A percentile compares a stretch with the other conserved stretches of the same genome.
phyloP scores from a whole-genome alignment of 2,113 vertebrate species.

The Speoplatyrhinus poulsoni region DNA sequence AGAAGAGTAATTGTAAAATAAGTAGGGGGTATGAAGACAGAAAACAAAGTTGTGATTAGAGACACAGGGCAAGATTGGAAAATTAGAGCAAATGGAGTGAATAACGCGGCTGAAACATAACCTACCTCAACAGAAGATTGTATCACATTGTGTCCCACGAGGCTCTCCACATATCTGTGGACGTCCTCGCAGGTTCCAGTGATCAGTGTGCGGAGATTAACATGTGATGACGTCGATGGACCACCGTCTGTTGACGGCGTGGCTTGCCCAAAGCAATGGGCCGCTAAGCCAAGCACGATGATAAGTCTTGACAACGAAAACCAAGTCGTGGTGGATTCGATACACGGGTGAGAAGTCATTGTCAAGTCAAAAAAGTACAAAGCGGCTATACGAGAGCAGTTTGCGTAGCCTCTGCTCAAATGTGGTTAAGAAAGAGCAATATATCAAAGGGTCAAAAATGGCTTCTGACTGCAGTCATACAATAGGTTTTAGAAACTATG shows the following conservation, averaged over 20 bases:
- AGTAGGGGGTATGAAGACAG: not conserved
- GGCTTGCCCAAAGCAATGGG: slow-evolving; percentile 40
- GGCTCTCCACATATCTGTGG: slow-evolving; percentile 64
- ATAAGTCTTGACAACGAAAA: slow-evolving; percentile 27
- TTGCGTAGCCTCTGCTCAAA: slow-evolving; percentile 11
- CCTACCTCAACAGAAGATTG: slow-evolving; percentile 69
- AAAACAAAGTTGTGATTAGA: slow-evolving; percentile 20
- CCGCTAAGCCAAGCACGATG: slow-evolving; percentile 35
- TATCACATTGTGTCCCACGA: slow-evolving; percentile 67
- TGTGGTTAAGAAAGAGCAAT: slow-evolving; percentile 10
- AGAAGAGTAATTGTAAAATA: slow-evolving; percentile 23
- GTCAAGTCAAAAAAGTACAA: slow-evolving; percentile 10
- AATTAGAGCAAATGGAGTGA: slow-evolving; percentile 40
- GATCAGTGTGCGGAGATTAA: slow-evolving; percentile 54
- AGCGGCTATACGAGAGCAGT: not conserved
- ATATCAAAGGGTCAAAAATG: slow-evolving; percentile 65
- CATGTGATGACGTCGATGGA: not conserved
- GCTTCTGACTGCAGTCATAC: slow-evolving; percentile 46
- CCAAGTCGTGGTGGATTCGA: slow-evolving; percentile 33
- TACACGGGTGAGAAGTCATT: slow-evolving; percentile 27
- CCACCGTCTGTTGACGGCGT: slow-evolving; percentile 7
- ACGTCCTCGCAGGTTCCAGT: slow-evolving; percentile 55
- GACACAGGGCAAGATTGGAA: slow-evolving; percentile 31
- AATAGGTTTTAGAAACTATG: slow-evolving; percentile 1
- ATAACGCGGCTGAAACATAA: not conserved